These are phyloP conservation scores for Drosophila eugracilis DNA, from an alignment of 1,140 invertebrate species.

Conservation along the genomic window DNA sequence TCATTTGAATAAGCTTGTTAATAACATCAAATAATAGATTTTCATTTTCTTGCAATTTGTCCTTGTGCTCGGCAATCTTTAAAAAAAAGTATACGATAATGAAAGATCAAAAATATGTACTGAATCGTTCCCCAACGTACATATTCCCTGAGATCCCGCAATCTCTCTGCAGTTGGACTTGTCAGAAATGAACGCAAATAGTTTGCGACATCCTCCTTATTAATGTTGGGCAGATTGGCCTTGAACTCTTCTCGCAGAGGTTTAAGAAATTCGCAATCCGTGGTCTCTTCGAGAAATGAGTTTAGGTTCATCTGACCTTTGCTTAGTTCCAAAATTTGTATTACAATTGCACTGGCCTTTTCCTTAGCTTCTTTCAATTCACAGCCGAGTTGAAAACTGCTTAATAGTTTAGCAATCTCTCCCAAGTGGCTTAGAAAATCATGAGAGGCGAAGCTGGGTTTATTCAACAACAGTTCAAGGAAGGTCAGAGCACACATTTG, in stretches of 20 bases:
- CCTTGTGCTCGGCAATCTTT: slow-evolving; percentile 67
- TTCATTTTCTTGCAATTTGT: slow-evolving; percentile 41
- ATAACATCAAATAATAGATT: slow-evolving; percentile 54
- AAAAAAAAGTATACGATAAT: neutral
- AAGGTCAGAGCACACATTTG: slow-evolving; percentile 43
- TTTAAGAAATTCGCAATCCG: slow-evolving; percentile 45
- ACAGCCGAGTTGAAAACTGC: slow-evolving; percentile 18
- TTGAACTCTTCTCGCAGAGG: slow-evolving; percentile 15
- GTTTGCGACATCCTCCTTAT: neutral
- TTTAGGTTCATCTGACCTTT: slow-evolving; percentile 29
- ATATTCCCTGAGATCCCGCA: slow-evolving; percentile 51
- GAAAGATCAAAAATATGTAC: neutral
- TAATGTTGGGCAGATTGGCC: neutral
- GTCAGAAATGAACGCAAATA: slow-evolving; percentile 48
- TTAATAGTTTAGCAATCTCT: slow-evolving; percentile 55
- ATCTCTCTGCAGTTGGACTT: slow-evolving; percentile 36
- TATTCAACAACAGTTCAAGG: slow-evolving; percentile 39
- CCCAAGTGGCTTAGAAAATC: slow-evolving; percentile 30
- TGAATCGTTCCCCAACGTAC: slow-evolving; percentile 23
- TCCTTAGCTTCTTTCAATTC: slow-evolving; percentile 19
- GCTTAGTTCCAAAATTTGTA: slow-evolving; percentile 23
- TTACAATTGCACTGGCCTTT: neutral
- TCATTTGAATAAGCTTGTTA: slow-evolving; percentile 57
- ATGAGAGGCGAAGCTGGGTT: slow-evolving; percentile 1
- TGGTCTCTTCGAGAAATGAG: slow-evolving; percentile 48